Evolutionary conservation across 2,797 vertebrate genomes (phyloP).

Genomic region (Sciurus carolinensis): DNA sequence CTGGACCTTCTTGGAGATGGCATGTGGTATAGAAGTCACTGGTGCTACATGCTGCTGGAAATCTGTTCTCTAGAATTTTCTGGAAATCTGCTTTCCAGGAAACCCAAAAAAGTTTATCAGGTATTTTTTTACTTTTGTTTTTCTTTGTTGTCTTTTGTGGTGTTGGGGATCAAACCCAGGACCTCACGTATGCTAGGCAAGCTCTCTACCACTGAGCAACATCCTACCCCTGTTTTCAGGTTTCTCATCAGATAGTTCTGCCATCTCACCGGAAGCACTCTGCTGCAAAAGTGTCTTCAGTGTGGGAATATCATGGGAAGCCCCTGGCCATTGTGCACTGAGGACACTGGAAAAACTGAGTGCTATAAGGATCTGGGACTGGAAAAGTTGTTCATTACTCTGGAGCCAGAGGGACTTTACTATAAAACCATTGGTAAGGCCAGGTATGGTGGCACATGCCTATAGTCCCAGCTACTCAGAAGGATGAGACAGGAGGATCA

Average conservation of each 20-base stretch:
- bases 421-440: neutral
- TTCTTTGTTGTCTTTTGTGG: no score
- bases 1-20: neutral
- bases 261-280: neutral
- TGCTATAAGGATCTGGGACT: neutral
- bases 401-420: neutral
- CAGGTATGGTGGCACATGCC: no score
- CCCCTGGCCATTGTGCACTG: neutral
- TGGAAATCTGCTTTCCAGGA: neutral
- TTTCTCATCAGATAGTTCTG: neutral
- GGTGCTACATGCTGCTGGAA: neutral
- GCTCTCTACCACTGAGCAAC: neutral
- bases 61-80: neutral
- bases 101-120: neutral
- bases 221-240: neutral
- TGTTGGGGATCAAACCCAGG: no score
- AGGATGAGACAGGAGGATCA: no score
- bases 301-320: neutral
- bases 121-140: neutral
- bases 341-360: neutral
- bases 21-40: neutral
- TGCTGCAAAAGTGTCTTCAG: neutral
- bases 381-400: neutral
- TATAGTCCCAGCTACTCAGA: no score
- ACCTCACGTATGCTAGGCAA: no score